Evolutionary conservation across 1,140 invertebrate genomes (phyloP), one percentile per base, ranked within the genome.

Genomic region (Papilio xuthus): DNA sequence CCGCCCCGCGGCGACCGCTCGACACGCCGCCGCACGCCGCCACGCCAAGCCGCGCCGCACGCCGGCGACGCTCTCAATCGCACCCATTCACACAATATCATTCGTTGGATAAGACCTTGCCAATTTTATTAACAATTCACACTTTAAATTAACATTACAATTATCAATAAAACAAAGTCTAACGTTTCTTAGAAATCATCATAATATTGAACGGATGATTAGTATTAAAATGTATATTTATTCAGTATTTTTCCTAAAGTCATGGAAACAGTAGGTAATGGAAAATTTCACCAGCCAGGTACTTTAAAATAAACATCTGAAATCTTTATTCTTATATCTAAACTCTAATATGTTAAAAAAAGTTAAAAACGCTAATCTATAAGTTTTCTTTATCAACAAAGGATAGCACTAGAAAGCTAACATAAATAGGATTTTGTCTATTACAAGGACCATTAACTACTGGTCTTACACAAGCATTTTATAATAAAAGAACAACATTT

Each of bases 31-130:
- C 84, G 86, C 88, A 82, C 82, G 83, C 82, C 88, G 87, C 90
- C 90, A 90, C 90, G 89, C 89, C 89, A 89, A 90, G 90, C 90
- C 90, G 90, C 90, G 90, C 88, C 91, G 91, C 92, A 91, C 92
- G 91, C 91, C 90, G 92, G 88, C 89, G 89, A 86, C 88, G 86
- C 90, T 89, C 85, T 88, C 88, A 92, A 92, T 91, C 90, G 92
- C 90, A 92, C 90, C 90, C 90, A 91, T 92, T 92, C 90, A 92
- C 86, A 88, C 90, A 82, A 81, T 89, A 82, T 85, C 86, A 84
- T 83, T 79, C 23, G 69, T 63, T 90, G 91, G 91, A 93, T 85
- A 89, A 75, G 42, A 79, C 86, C 87, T 83, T 83, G 84, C 86
- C 9, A 86, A 85, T 84, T 70, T 82, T 81, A 28, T 37, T n/a